These are phyloP conservation scores for Paratilapia polleni DNA, from an alignment of 2,113 vertebrate genomes.

Conservation along the genomic window DNA sequence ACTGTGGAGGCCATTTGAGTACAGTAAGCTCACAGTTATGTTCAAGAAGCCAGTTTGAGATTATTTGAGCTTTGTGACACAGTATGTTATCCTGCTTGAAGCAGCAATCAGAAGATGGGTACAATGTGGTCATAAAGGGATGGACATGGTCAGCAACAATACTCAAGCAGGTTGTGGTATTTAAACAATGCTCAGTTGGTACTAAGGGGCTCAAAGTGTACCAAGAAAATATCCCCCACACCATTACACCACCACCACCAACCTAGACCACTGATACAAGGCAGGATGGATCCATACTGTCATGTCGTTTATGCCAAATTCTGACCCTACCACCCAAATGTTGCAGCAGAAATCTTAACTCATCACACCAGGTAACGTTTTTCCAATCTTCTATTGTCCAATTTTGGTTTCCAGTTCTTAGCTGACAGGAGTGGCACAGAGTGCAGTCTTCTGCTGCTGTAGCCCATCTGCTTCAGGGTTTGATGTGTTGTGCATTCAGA, in stretches of 20 bases:
- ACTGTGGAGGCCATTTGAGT: background rate
- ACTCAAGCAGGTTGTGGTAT: background rate
- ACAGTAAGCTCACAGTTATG: background rate
- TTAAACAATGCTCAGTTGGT: background rate
- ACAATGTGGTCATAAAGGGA: background rate
- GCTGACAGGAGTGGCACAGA: background rate
- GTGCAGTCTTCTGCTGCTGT: background rate
- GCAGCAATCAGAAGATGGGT: background rate
- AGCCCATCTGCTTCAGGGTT: background rate
- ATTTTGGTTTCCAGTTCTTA: background rate
- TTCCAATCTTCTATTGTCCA: background rate
- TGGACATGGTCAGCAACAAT: background rate
- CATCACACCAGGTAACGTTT: background rate
- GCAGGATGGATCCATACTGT: background rate
- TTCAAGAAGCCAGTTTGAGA: background rate
- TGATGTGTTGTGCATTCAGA: background rate
- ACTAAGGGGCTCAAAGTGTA: too few relatives aligned
- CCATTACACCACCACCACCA: background rate
- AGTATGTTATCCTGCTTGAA: background rate
- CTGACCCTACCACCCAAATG: background rate
- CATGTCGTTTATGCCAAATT: background rate
- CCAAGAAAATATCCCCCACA: background rate
- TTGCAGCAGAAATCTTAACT: background rate
- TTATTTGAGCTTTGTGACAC: background rate
- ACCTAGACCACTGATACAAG: background rate